phyloP scores from a whole-genome alignment of 2,797 vertebrate species.

The Graptemys geographica region DNA sequence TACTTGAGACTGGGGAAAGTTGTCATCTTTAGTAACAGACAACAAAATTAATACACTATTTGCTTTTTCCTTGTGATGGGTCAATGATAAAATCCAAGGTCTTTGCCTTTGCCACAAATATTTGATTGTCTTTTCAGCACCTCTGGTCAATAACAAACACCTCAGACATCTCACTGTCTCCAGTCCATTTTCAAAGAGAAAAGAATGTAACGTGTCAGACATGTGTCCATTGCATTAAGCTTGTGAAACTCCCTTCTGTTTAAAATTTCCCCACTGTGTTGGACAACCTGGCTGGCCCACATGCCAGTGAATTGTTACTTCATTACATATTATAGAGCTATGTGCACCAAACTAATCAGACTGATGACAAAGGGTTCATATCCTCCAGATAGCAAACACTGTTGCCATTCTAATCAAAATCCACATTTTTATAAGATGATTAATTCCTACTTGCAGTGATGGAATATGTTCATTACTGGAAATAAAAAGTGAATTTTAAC shows the following conservation, averaged over 20 bases:
- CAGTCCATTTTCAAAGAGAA: neutral
- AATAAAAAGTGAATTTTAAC: conserved; percentile 17
- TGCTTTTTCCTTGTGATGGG: conserved; percentile 16
- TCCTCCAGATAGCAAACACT: neutral
- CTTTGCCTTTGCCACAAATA: conserved; percentile 51
- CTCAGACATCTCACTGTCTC: neutral
- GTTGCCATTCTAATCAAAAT: neutral
- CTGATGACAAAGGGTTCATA: neutral
- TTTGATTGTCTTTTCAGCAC: conserved; percentile 20
- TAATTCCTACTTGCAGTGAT: neutral
- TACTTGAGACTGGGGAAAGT: neutral
- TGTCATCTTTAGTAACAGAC: conserved; percentile 42
- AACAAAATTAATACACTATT: neutral
- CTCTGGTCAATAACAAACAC: conserved; percentile 36
- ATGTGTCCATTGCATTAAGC: neutral
- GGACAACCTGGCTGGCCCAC: neutral
- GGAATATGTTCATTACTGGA: neutral
- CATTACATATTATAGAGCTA: neutral
- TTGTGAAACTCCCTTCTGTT: neutral
- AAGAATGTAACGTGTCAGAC: conserved; percentile 1
- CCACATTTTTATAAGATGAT: neutral
- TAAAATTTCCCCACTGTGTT: neutral
- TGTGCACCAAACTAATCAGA: neutral
- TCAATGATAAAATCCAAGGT: conserved; percentile 47
- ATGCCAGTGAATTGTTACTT: neutral